Base-by-base conservation (phyloP, 2,888 invertebrate species). In the Therioaphis trifolii region DNA sequence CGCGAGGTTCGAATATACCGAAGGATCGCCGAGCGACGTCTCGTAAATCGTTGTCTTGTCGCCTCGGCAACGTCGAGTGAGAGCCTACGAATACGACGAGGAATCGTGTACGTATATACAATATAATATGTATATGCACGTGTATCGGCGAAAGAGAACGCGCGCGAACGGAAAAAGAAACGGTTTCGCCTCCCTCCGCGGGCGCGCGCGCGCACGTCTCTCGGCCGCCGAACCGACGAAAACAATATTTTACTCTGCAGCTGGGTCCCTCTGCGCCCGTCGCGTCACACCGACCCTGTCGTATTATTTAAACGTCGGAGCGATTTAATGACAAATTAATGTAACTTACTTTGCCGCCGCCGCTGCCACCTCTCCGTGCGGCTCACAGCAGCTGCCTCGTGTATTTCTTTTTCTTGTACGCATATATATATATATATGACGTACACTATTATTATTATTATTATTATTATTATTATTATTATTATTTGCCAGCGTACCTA, bases 311-410 rank as follows among this genome's bases (percentile, higher is more conserved):
- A 82, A 82, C 72, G 82, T 66, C 82, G 61, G 82, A 72, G 52
- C 82, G 74, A 74, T 74, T 82, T 74, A 82, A 82, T 66, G 82
- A 82, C 82, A 82, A 82, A 82, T 82, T 82, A 82, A 82, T 82
- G 71, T 82, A 72, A 35, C 49, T 63, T 72, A 29, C 61, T 66
- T n/a, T 46, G 15, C 68, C 58, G 21, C 12, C 35, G 55, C 68
- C 55, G 35, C 35, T 7, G 35, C 35, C 35, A 7, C 3, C 35
- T n/a, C 4, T 35, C 35, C 3, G 35, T 7, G 3, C 35, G 35
- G 7, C 35, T 71, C 27, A 55, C 71, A n/a, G 24, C 80, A 72
- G 61, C 71, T 29, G 71, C 71, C 68, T 46, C 43, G 55, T 46
- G 80, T 40, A 40, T 61, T 61, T 61, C 72, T 71, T 66, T 78